These are phyloP conservation scores for Drosophila mettleri DNA, from an alignment of 2,888 invertebrate genomes.

Conservation along the genomic window DNA sequence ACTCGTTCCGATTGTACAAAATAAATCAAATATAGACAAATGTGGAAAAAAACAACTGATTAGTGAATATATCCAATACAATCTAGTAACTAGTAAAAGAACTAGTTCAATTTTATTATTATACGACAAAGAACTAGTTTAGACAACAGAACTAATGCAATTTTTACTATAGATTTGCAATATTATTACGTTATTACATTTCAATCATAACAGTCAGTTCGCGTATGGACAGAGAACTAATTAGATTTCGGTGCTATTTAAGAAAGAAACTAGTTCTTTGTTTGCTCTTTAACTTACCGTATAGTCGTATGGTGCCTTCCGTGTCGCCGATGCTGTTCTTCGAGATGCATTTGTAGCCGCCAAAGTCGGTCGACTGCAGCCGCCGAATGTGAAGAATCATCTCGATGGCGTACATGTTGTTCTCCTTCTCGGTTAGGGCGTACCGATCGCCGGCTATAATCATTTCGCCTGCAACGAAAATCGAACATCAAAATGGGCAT, in stretches of 20 bases:
- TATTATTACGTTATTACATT: no score
- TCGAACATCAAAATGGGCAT: slow-evolving; percentile 19
- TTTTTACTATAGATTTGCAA: no score
- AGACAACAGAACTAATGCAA: no score
- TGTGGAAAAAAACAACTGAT: background rate
- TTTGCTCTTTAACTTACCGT: slow-evolving; percentile 88
- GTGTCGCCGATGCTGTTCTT: slow-evolving; percentile 97
- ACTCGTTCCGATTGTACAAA: background rate
- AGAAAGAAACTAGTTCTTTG: background rate
- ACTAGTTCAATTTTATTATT: background rate
- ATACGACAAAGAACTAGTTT: background rate
- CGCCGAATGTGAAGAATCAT: slow-evolving; percentile 92
- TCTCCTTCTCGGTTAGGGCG: slow-evolving; percentile 91
- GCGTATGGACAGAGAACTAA: no score
- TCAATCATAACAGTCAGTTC: background rate
- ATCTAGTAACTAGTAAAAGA: background rate
- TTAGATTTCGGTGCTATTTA: no score
- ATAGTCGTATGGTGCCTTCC: slow-evolving; percentile 94
- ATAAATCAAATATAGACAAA: background rate
- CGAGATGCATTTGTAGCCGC: slow-evolving; percentile 95
- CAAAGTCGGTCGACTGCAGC: slow-evolving; percentile 91
- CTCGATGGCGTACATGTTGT: slow-evolving; percentile 93
- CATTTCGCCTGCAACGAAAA: slow-evolving; percentile 90
- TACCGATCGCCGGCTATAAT: slow-evolving; percentile 95
- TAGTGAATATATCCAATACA: background rate